These are phyloP conservation scores for Mastacembelus armatus DNA, from an alignment of 2,797 vertebrate genomes.

Conservation along the genomic window DNA sequence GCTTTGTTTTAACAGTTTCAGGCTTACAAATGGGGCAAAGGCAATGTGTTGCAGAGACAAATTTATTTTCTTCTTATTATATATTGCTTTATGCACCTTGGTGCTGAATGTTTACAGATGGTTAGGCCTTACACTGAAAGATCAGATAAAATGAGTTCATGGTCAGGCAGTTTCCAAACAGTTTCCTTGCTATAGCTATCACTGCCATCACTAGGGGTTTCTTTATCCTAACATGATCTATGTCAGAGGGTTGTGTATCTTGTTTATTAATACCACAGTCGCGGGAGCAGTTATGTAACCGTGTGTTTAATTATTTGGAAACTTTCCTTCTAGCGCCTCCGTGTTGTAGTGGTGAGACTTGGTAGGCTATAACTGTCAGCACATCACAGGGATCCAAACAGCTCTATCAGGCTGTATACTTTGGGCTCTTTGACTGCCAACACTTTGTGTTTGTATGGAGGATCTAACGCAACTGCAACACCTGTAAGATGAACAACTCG, in stretches of 20 bases:
- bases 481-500: too few species aligned
- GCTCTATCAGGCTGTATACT: not conserved
- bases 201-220: conserved; percentile 8
- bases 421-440: not conserved
- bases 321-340: conserved; percentile 50
- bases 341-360: conserved; percentile 20
- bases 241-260: conserved; percentile 23
- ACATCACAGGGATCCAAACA: not conserved
- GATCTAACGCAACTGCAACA: too few species aligned
- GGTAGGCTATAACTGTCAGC: conserved; percentile 2
- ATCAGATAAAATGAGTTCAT: not conserved
- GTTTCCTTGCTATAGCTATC: not conserved
- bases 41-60: too few species aligned
- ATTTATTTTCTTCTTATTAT: too few species aligned
- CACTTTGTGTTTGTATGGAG: not conserved
- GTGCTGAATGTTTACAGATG: not conserved
- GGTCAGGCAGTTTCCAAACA: conserved; percentile 4
- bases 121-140: too few species aligned
- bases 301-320: conserved; percentile 59
- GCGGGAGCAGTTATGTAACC: conserved; percentile 55
- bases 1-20: too few species aligned
- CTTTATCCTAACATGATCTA: conserved; percentile 29
- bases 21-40: too few species aligned
- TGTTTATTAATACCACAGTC: conserved; percentile 55
- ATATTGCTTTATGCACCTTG: not conserved